These are phyloP conservation scores for Troglohyphantes excavatus DNA, from an alignment of 2,888 invertebrate species.

Conservation along the genomic window DNA sequence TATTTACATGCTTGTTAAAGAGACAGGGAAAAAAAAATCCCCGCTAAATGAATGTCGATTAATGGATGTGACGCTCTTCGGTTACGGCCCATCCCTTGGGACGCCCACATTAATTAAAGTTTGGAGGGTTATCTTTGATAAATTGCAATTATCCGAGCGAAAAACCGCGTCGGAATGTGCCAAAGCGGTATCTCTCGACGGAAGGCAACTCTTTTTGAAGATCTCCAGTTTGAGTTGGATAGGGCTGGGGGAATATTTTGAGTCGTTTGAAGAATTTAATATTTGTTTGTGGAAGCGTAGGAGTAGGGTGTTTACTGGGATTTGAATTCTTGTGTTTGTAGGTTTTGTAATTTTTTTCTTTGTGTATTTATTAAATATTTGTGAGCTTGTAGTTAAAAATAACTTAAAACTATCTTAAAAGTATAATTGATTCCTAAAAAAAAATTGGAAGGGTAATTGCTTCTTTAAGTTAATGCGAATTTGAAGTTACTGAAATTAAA, in stretches of 20 bases:
- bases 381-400: too few relatives aligned
- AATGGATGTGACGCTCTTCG: constrained; percentile 5
- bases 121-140: constrained; percentile 18
- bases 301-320: too few relatives aligned
- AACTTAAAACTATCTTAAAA: too few relatives aligned
- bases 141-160: constrained; percentile 34
- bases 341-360: too few relatives aligned
- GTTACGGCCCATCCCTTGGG: background rate
- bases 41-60: too few relatives aligned
- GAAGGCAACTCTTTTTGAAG: constrained; percentile 6
- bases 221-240: background rate
- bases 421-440: too few relatives aligned
- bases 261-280: background rate
- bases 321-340: too few relatives aligned
- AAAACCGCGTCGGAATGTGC: constrained; percentile 23
- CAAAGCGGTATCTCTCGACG: background rate
- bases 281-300: background rate
- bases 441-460: too few relatives aligned
- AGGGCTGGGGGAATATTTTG: background rate
- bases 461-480: too few relatives aligned
- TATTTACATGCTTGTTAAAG: constrained; percentile 5
- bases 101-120: constrained; percentile 1
- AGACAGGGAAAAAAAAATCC: background rate
- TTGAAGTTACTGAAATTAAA: too few relatives aligned
- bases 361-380: too few relatives aligned